Evolutionary conservation across 2,888 invertebrate genomes (phyloP).

Genomic region (Physocephala rufipes): DNA sequence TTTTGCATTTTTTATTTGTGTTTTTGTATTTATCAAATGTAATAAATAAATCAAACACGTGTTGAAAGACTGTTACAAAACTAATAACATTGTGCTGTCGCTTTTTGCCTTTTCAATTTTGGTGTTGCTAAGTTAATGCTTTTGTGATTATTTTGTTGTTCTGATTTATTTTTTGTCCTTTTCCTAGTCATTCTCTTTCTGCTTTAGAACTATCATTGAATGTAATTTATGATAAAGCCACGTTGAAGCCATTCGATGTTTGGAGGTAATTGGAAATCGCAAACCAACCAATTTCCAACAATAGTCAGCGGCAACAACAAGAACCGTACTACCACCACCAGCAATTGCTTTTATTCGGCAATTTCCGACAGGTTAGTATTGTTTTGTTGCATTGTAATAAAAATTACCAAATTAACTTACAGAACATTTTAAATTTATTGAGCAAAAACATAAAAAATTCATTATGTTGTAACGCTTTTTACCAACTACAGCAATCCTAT

Average conservation of each 20-base stretch:
- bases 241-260: not conserved
- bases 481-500: not conserved
- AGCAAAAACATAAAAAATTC: not conserved
- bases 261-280: conserved; percentile 31
- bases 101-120: conserved; percentile 11
- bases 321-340: too few species aligned
- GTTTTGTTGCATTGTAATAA: too few species aligned
- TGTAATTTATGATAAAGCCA: conserved; percentile 8
- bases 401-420: too few species aligned
- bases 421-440: too few species aligned
- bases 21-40: not conserved
- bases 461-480: not conserved
- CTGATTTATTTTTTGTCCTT: not conserved
- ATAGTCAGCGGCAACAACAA: not conserved
- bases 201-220: conserved; percentile 7
- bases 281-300: conserved; percentile 10
- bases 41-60: conserved; percentile 32
- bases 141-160: conserved; percentile 6
- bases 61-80: conserved; percentile 14
- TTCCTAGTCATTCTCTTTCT: not conserved
- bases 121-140: conserved; percentile 18
- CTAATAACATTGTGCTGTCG: not conserved
- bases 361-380: conserved; percentile 14
- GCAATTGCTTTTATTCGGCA: too few species aligned
- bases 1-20: conserved; percentile 1